Conservation (phyloP, 92 coral and sea anemone genomes). For the Plumapathes pennacea region DNA sequence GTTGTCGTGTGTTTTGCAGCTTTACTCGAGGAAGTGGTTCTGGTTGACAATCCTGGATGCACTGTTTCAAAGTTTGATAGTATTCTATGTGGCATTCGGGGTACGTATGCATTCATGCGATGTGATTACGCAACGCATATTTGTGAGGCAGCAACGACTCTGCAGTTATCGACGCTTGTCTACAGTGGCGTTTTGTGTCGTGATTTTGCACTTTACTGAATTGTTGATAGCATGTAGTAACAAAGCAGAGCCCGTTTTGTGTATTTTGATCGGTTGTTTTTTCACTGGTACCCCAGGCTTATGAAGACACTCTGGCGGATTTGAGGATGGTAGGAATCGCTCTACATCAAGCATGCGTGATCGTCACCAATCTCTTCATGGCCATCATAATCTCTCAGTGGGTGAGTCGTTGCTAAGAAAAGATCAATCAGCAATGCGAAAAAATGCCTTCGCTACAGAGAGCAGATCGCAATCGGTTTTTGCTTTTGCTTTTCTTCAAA, state of each 20-base stretch:
- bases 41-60: constrained; percentile 96
- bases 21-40: constrained; percentile 80
- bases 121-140: no score
- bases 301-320: constrained; percentile 62
- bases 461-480: not conserved
- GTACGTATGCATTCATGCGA: constrained; percentile 36
- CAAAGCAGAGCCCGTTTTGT: not conserved
- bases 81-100: constrained; percentile 71
- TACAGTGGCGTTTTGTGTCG: not conserved
- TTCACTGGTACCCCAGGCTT: no score
- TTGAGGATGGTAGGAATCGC: constrained; percentile 83
- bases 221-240: not conserved
- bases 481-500: not conserved
- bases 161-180: not conserved
- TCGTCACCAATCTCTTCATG: constrained; percentile 80
- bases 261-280: no score
- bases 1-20: constrained; percentile 38
- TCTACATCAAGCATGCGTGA: constrained; percentile 90
- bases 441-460: not conserved
- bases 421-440: not conserved
- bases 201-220: not conserved
- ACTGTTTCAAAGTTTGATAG: constrained; percentile 80
- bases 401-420: constrained; percentile 52
- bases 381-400: constrained; percentile 88
- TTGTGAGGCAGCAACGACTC: not conserved